phyloP scores from a whole-genome alignment of 2,888 invertebrate genomes.

The Iphiclides podalirius region DNA sequence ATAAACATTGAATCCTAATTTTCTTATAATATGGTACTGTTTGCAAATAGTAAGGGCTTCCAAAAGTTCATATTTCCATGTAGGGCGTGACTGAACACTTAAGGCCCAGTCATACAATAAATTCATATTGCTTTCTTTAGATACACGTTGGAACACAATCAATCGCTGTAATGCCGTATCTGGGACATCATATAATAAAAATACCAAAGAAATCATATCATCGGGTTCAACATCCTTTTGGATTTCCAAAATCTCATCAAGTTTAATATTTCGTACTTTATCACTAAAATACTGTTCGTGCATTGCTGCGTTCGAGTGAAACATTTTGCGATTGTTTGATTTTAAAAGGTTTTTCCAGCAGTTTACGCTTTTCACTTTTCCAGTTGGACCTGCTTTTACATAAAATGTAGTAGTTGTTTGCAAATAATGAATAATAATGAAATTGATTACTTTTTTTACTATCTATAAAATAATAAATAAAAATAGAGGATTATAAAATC shows the following conservation, averaged over 20 bases:
- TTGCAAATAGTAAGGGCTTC: constrained; percentile 65
- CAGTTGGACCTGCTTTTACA: no score
- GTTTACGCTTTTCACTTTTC: no score
- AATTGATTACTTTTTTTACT: no score
- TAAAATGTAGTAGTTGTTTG: no score
- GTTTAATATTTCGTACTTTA: constrained; percentile 46
- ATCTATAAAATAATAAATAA: no score
- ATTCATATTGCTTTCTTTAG: constrained; percentile 48
- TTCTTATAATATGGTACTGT: constrained; percentile 53
- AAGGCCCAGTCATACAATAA: constrained; percentile 63
- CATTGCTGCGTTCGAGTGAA: constrained; percentile 40
- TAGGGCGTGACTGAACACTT: constrained; percentile 45
- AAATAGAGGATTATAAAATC: no score
- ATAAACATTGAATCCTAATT: constrained; percentile 55
- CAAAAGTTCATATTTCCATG: constrained; percentile 65
- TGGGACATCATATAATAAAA: constrained; percentile 63
- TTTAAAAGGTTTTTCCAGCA: background rate
- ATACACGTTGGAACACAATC: constrained; percentile 54
- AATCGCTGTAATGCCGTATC: constrained; percentile 64
- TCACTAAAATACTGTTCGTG: constrained; percentile 16
- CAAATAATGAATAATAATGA: no score
- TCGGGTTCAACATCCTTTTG: constrained; percentile 61
- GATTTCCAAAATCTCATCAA: constrained; percentile 52
- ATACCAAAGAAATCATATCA: constrained; percentile 64
- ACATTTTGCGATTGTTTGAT: constrained; percentile 28